Base-by-base conservation (phyloP, 2,113 vertebrate species). In the Perca schrenkii region DNA sequence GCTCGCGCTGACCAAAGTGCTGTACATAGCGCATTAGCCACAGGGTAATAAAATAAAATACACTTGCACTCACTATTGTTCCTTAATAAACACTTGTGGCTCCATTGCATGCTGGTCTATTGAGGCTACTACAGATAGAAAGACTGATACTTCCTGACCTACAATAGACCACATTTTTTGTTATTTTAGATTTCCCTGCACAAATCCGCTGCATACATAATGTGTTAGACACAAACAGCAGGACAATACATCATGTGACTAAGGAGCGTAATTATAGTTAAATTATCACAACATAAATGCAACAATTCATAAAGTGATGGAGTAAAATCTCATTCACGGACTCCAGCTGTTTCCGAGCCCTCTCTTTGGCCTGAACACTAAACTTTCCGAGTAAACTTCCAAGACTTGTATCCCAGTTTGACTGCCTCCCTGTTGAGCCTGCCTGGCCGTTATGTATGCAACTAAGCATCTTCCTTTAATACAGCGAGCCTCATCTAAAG, bases 401-500 rank as follows among this genome's bases (percentile, higher is more conserved):
- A 65, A 53, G 57, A 84, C 34, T n/a, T 19, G 66, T 49, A 57
- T 50, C 72, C 69, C 47, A 71, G 60, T 80, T 64, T 68, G 57
- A 79, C 60, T 77, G 74, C 74, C 56, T 83, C 34, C 10, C 74
- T 31, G 43, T 14, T 71, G 65, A 74, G 49, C 67, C 54, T n/a
- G 46, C 67, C 54, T n/a, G 46, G 21, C 60, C 67, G 25, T 60
- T 80, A 54, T 63, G 80, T 83, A 80, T 80, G 77, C 73, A 83
- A 65, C 79, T 36, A 50, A 76, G 77, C 70, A 68, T 82, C 62
- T 73, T 75, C 49, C 28, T 76, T 61, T 77, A 88, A 82, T 70
- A 69, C 89, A 80, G 64, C 68, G 14, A 54, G 73, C 46, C 57
- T 74, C 46, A 3, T 75, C 70, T 17, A 84, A 86, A 86, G 67